A percentile compares a stretch with the other conserved stretches of the same genome.
These are phyloP conservation scores for Argya squamiceps DNA, from an alignment of 2,797 vertebrate species.

Conservation along the genomic window DNA sequence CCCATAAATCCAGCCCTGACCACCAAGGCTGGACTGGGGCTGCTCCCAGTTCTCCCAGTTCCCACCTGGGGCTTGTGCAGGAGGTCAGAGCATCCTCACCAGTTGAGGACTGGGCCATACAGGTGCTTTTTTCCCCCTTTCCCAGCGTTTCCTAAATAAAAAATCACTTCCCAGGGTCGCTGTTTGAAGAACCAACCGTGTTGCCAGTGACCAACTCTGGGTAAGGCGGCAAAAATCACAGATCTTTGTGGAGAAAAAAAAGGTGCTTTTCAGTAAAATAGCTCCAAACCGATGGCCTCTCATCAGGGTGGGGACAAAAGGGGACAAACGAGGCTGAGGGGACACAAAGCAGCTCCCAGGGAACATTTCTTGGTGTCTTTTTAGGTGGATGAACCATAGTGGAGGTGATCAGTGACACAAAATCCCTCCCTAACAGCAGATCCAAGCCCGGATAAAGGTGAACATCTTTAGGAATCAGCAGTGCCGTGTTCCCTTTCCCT, in stretches of 20 bases:
- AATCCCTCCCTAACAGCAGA: not conserved
- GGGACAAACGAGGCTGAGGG: not conserved
- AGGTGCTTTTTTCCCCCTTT: not conserved
- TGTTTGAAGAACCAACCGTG: not conserved
- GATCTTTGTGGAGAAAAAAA: too few species aligned
- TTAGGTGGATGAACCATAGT: accelerated
- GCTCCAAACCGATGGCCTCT: not conserved
- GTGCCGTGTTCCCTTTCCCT: too few species aligned
- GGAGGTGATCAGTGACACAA: accelerated
- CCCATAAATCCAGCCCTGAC: not conserved
- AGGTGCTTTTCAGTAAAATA: not conserved
- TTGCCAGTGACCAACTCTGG: accelerated
- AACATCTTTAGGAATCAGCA: accelerated
- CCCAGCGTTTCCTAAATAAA: not conserved
- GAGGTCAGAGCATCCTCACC: not conserved
- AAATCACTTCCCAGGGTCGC: not conserved
- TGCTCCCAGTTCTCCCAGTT: not conserved
- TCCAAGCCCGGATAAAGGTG: not conserved
- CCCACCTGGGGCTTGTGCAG: accelerated
- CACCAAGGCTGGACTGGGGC: accelerated
- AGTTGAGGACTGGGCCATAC: accelerated
- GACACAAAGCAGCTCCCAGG: not conserved
- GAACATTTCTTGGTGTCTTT: accelerated
- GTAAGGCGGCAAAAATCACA: not conserved
- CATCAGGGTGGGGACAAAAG: not conserved